These are phyloP conservation scores for Busseola fusca DNA, from an alignment of 2,888 invertebrate species.

Conservation along the genomic window DNA sequence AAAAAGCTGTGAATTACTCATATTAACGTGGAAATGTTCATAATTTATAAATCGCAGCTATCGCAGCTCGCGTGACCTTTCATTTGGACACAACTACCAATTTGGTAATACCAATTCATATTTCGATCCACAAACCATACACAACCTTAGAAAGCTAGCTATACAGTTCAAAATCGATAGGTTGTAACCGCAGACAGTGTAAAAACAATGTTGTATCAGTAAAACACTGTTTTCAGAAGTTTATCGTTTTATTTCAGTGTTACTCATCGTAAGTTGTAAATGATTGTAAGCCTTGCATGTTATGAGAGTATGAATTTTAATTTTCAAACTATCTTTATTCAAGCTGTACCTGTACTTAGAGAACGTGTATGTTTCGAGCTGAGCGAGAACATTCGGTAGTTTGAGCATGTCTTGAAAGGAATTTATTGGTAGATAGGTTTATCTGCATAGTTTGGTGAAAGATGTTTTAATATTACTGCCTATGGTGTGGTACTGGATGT, in stretches of 20 bases:
- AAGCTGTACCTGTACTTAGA: conserved; percentile 5
- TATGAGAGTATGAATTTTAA: conserved; percentile 14
- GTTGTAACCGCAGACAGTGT: conserved; percentile 12
- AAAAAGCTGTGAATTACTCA: conserved; percentile 63
- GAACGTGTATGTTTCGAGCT: neutral
- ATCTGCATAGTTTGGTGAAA: neutral
- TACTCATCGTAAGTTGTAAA: conserved; percentile 47
- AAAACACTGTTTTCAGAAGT: conserved; percentile 56
- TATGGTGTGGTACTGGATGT: no score
- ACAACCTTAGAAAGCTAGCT: conserved; percentile 8
- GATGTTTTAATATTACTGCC: no score
- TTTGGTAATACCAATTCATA: conserved; percentile 59
- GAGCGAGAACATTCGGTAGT: neutral
- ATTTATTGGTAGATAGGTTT: neutral
- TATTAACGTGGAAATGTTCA: conserved; percentile 64
- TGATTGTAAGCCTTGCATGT: conserved; percentile 26
- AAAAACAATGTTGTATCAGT: conserved; percentile 42
- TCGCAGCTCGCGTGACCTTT: conserved; percentile 65
- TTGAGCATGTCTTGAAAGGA: conserved; percentile 7
- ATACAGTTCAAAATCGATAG: conserved; percentile 32
- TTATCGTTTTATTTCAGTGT: conserved; percentile 43
- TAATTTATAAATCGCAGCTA: conserved; percentile 69
- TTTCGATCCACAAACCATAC: conserved; percentile 16
- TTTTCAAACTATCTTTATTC: conserved; percentile 4
- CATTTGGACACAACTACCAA: conserved; percentile 64